Base-by-base conservation (phyloP, 2,888 invertebrate species). In the Oeneis ivallda region DNA sequence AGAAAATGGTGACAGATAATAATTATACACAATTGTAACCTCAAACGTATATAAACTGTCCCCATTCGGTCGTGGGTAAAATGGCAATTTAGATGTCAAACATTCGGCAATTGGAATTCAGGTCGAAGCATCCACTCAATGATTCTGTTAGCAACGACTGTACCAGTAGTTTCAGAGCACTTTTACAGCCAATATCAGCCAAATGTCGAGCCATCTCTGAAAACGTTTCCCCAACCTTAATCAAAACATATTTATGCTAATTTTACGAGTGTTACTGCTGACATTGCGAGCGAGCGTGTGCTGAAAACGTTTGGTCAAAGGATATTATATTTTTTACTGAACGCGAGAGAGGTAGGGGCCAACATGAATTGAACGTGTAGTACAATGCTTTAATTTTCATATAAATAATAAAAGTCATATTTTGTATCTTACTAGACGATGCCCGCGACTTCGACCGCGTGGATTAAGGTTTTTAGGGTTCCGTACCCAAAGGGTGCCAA, bases 211-310 rank as follows among this genome's bases (percentile, higher is more conserved):
- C 43, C 6, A 43, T 43, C 8, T 47, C 15, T 15, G 47, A 47
- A 47, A 47, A 17, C 9, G 47, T 9, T 47, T 47, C 17, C 47
- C 47, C 47, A 17, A 47, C 17, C 17, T 47, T 47, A 47, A 47
- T 47, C 47, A 15, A 47, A 47, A 47, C 17, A 47, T 17, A 47
- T 47, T 47, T 47, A 47, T 17, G 47, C 17, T 15, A 47, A 47
- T 47, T 17, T 47, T 7, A 47, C 47, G 47, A 47, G 17, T 47
- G 9, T 17, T 10, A 17, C 47, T 17, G 10, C 17, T 15, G 15
- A 47, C 17, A 9, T 17, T 9, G 8, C 47, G 17, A 15, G 15
- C 7, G 26, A 26, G 26, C 2, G n/a, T 45, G 45, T 5, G 45
- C 8, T 6, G 47, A 17, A 47, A 47, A 47, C 47, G 2, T 47